phyloP scores from a whole-genome alignment of 2,797 vertebrate species.

The Orestias chungarensis region DNA sequence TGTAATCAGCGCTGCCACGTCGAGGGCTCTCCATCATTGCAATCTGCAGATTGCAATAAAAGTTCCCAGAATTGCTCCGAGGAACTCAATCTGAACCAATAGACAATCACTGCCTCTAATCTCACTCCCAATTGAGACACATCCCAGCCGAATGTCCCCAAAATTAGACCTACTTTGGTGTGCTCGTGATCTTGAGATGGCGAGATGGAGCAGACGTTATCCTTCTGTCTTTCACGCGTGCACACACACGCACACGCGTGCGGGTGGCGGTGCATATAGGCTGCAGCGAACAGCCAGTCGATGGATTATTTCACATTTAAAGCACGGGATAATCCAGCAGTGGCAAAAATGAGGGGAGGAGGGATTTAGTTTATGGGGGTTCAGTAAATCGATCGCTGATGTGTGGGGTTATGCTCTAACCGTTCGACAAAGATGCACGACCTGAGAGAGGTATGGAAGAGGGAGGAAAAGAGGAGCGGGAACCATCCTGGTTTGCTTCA shows the following conservation, averaged over 20 bases:
- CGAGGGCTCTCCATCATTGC: conserved; percentile 77
- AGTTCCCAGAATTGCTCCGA: conserved; percentile 71
- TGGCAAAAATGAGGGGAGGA: conserved; percentile 42
- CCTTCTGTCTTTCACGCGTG: neutral
- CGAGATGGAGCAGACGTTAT: conserved; percentile 54
- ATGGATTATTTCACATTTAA: conserved; percentile 38
- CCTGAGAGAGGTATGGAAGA: conserved; percentile 28
- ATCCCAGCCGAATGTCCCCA: conserved; percentile 66
- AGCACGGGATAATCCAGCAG: conserved; percentile 24
- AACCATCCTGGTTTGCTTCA: conserved; percentile 3
- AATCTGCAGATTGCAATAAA: conserved; percentile 73
- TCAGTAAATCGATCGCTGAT: conserved; percentile 50
- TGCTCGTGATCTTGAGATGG: conserved; percentile 57
- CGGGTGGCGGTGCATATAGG: neutral
- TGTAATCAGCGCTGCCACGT: conserved; percentile 74
- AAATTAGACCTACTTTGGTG: conserved; percentile 65
- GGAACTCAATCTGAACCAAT: conserved; percentile 69
- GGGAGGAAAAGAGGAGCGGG: conserved; percentile 15
- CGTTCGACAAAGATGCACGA: conserved; percentile 28
- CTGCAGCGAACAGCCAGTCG: neutral
- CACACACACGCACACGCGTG: neutral
- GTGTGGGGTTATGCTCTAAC: conserved; percentile 33
- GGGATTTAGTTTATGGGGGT: conserved; percentile 52
- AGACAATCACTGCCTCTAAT: conserved; percentile 73
- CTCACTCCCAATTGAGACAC: conserved; percentile 74